phyloP scores from a whole-genome alignment of 1,140 invertebrate species.

The Asbolus verrucosus region DNA sequence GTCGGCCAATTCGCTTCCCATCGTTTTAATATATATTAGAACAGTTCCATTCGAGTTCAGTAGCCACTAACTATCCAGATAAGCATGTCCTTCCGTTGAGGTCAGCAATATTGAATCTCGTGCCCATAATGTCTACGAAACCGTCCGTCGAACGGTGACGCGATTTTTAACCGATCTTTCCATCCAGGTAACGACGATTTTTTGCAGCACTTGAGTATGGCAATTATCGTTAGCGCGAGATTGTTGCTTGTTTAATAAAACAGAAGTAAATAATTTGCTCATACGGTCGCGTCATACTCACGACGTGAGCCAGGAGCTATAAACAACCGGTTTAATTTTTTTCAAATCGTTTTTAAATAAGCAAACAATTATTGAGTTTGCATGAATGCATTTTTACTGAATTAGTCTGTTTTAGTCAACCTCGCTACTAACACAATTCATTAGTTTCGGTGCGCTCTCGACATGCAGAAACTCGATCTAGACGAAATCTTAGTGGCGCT shows the following conservation, averaged over 20 bases:
- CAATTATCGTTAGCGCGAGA: not conserved
- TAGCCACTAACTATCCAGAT: constrained; percentile 14
- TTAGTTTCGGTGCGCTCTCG: not conserved
- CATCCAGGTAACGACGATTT: constrained; percentile 20
- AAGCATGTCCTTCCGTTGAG: constrained; percentile 20
- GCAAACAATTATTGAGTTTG: constrained; percentile 18
- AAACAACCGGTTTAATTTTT: constrained; percentile 38
- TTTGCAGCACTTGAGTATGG: not conserved
- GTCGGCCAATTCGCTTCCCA: too few relatives aligned
- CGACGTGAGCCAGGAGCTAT: constrained; percentile 30
- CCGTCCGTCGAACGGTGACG: constrained; percentile 1
- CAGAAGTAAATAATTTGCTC: constrained; percentile 26
- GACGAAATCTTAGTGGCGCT: constrained; percentile 38
- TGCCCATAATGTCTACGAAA: constrained; percentile 13
- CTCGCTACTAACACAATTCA: not conserved
- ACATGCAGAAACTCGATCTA: constrained; percentile 24
- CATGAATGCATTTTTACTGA: constrained; percentile 34
- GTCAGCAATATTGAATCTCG: constrained; percentile 8
- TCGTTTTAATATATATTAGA: constrained; percentile 16
- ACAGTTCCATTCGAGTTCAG: constrained; percentile 6
- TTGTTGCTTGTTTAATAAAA: constrained; percentile 22
- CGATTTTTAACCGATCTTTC: constrained; percentile 7
- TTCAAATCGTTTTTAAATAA: constrained; percentile 21
- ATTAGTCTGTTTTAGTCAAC: constrained; percentile 27
- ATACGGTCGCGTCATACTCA: constrained; percentile 17